phyloP scores from a whole-genome alignment of 2,797 vertebrate genomes.

The Aldrovandia affinis region DNA sequence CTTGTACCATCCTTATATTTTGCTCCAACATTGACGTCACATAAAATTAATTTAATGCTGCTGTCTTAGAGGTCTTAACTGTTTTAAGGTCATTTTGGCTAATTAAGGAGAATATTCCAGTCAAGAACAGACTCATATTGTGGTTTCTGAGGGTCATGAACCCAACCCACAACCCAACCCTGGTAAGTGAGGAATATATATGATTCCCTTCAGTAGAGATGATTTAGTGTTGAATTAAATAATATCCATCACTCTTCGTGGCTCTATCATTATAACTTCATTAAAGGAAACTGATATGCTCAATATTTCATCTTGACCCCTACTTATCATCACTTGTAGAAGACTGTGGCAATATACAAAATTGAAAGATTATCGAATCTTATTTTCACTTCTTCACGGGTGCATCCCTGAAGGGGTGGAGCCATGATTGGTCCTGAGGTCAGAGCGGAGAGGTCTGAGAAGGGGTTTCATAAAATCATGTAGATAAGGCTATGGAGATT shows the following conservation, averaged over 20 bases:
- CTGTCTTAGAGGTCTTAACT: background rate
- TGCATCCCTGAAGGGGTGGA: too few species aligned
- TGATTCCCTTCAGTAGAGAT: background rate
- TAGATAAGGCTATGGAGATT: too few species aligned
- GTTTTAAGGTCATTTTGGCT: background rate
- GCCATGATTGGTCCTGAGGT: too few species aligned
- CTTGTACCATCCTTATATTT: conserved; percentile 10
- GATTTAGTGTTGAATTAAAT: background rate
- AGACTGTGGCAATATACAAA: too few species aligned
- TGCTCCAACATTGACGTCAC: background rate
- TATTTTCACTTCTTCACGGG: too few species aligned
- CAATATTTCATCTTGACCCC: background rate
- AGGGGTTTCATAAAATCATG: too few species aligned
- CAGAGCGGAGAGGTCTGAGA: too few species aligned
- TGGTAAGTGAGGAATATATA: background rate
- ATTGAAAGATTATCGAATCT: too few species aligned
- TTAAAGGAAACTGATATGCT: background rate
- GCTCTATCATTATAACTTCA: background rate
- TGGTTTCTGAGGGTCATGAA: background rate
- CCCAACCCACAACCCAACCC: too few species aligned
- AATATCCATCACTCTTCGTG: background rate
- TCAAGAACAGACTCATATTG: background rate
- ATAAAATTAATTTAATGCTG: background rate
- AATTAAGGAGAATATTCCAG: background rate
- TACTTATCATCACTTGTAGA: background rate